These are phyloP conservation scores for Brachionus manjavacas DNA, from an alignment of 1,140 invertebrate genomes.

Conservation along the genomic window DNA sequence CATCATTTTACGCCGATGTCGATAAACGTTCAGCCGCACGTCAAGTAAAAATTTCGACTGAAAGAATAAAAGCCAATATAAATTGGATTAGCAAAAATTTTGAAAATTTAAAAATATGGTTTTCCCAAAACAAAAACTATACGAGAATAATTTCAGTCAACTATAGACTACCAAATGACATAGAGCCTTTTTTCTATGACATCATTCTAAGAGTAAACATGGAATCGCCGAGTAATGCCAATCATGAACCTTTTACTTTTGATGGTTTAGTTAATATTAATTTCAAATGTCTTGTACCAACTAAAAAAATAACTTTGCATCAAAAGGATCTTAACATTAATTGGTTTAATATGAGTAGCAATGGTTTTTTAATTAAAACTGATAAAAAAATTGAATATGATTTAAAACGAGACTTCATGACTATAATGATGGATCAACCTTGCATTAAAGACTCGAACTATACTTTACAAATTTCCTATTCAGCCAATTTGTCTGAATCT, in stretches of 20 bases:
- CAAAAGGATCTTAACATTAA: constrained; percentile 8
- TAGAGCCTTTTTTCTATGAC: constrained; percentile 18
- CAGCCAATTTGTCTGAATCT: not conserved
- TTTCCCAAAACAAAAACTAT: not conserved
- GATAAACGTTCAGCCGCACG: not conserved
- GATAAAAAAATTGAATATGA: not conserved
- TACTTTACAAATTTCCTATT: not conserved
- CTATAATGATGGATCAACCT: not conserved
- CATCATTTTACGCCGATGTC: not conserved
- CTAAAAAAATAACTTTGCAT: constrained; percentile 4
- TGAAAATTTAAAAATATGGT: not conserved
- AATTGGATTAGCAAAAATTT: constrained; percentile 16
- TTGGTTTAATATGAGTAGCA: not conserved
- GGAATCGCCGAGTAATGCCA: not conserved
- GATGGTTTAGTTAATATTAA: constrained; percentile 1
- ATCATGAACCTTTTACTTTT: not conserved
- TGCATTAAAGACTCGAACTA: not conserved
- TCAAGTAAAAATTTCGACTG: constrained; percentile 23
- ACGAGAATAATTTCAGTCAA: not conserved
- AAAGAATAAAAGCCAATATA: constrained; percentile 26
- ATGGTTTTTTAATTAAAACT: not conserved
- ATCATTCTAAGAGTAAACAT: not conserved
- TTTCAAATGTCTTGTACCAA: not conserved
- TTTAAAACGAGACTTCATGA: constrained; percentile 16
- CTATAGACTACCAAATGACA: constrained; percentile 18